These are phyloP conservation scores for Probaryconus sp. DNA, from an alignment of 1,140 invertebrate species.

Conservation along the genomic window DNA sequence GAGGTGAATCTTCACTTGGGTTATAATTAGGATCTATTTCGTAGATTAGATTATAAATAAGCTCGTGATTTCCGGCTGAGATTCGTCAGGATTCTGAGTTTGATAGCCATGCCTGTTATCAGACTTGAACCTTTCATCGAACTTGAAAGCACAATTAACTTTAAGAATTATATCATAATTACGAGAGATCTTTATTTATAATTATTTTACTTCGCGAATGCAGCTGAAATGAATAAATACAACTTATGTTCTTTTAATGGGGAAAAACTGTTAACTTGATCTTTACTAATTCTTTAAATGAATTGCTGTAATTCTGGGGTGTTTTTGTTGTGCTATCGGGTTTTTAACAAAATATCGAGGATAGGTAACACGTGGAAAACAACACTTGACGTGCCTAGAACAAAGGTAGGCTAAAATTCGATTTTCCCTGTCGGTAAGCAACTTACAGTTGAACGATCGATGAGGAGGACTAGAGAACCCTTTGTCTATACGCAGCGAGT, in stretches of 20 bases:
- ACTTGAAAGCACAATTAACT: too few relatives aligned
- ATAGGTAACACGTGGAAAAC: conserved; percentile 31
- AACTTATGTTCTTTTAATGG: too few relatives aligned
- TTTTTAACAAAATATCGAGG: conserved; percentile 5
- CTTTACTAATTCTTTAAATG: too few relatives aligned
- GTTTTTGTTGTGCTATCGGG: neutral
- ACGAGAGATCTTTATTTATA: too few relatives aligned
- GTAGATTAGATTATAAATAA: conserved; percentile 2
- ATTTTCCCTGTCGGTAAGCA: conserved; percentile 56
- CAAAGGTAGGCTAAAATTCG: conserved; percentile 21
- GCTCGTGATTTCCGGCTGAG: conserved; percentile 18
- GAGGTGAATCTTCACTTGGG: neutral
- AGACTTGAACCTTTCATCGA: conserved; percentile 8
- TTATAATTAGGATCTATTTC: conserved; percentile 22
- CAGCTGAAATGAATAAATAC: too few relatives aligned
- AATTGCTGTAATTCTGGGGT: too few relatives aligned
- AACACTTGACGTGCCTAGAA: conserved; percentile 27
- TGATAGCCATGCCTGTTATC: neutral
- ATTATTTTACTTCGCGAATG: too few relatives aligned
- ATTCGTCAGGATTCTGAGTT: too few relatives aligned
- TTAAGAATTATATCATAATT: too few relatives aligned
- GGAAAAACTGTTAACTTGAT: too few relatives aligned
- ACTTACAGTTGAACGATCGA: conserved; percentile 44
- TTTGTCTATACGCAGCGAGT: conserved; percentile 54
- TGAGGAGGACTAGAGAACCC: conserved; percentile 40